Conservation (phyloP, 2,113 vertebrate genomes). For the Halichoerus grypus region DNA sequence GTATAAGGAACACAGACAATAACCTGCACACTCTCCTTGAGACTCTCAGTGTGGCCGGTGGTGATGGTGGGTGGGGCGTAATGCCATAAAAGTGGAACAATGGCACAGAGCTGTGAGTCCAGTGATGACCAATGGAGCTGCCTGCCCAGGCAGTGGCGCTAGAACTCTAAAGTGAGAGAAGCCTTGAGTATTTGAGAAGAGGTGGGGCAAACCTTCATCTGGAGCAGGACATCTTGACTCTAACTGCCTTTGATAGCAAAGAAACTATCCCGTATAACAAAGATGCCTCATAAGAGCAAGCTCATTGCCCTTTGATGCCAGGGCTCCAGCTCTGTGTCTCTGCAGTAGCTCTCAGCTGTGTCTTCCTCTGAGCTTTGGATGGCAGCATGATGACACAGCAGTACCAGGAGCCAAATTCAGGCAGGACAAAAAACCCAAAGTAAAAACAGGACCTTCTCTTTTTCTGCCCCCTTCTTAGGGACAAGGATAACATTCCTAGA, state of each 20-base stretch:
- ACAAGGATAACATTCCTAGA: not conserved
- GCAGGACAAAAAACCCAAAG: accelerated
- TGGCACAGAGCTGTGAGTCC: not conserved
- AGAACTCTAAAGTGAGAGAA: not conserved
- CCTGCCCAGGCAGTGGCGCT: too few species aligned
- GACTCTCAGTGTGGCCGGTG: not conserved
- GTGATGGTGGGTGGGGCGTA: accelerated
- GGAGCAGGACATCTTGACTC: not conserved
- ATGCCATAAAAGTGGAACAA: not conserved
- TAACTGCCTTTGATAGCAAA: not conserved
- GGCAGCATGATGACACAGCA: not conserved
- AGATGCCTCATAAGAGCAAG: accelerated
- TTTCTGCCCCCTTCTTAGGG: not conserved
- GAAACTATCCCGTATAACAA: not conserved
- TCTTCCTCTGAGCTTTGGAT: not conserved
- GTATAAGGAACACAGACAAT: not conserved
- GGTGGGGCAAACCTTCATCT: not conserved
- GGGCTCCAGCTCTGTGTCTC: not conserved
- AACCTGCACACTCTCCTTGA: not conserved
- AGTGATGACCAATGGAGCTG: not conserved
- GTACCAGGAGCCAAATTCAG: not conserved
- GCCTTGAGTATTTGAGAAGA: not conserved
- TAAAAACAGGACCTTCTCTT: not conserved
- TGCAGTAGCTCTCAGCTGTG: too few species aligned
- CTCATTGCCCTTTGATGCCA: accelerated